Conservation (phyloP, 2,888 invertebrate genomes). For the Arrhopalites spinosus region DNA sequence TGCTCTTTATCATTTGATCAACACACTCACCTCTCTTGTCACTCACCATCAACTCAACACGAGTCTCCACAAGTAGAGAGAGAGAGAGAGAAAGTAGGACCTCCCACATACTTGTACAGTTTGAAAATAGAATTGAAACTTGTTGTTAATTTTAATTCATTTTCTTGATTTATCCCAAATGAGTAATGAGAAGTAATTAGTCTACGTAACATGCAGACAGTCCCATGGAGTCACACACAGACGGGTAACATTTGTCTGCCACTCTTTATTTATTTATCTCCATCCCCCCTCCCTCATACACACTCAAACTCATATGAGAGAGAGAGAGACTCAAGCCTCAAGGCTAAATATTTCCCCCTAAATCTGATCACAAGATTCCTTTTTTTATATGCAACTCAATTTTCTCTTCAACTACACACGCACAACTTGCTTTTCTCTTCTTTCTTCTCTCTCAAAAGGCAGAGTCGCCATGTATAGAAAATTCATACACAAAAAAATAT, state of each 20-base stretch:
- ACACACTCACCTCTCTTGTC: too few species aligned
- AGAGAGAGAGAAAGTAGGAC: neutral
- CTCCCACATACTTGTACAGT: neutral
- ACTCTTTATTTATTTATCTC: conserved; percentile 34
- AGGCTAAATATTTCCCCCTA: conserved; percentile 8
- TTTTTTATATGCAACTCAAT: conserved; percentile 22
- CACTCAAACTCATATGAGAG: neutral
- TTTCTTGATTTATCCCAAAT: neutral
- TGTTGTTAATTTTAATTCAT: neutral
- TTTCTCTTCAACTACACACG: conserved; percentile 1
- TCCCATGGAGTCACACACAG: conserved; percentile 20
- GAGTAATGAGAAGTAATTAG: conserved; percentile 36
- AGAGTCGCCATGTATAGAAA: neutral
- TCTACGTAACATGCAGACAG: conserved; percentile 36
- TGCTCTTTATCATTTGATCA: too few species aligned
- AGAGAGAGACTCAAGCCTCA: neutral
- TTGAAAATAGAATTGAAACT: neutral
- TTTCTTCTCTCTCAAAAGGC: too few species aligned
- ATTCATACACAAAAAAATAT: neutral
- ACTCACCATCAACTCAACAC: too few species aligned
- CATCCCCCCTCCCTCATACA: neutral
- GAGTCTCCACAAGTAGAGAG: too few species aligned
- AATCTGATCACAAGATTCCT: conserved; percentile 24
- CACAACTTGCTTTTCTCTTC: neutral
- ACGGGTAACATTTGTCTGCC: conserved; percentile 27